Conservation (phyloP, 1,140 invertebrate species). For the Drosophila aff. region DNA sequence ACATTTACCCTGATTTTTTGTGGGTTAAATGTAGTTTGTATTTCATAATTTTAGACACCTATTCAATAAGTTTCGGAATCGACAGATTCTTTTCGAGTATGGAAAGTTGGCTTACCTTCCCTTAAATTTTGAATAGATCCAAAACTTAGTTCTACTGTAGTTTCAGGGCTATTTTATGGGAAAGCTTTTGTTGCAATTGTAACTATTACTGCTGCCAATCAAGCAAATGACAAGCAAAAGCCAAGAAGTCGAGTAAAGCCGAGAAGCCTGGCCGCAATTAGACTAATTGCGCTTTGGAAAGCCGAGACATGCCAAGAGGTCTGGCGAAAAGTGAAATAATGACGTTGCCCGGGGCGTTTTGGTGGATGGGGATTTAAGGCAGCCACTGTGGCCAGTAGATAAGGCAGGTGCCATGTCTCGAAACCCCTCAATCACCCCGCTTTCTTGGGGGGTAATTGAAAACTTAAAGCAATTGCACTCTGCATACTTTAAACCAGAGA, state of each 20-base stretch:
- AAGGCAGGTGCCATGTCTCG: conserved; percentile 30
- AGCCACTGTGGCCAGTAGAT: conserved; percentile 23
- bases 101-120: not conserved
- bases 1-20: too few relatives aligned
- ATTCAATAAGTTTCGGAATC: not conserved
- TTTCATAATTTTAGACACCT: not conserved
- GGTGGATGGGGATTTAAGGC: conserved; percentile 1
- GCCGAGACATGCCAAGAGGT: conserved; percentile 22
- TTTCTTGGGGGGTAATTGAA: conserved; percentile 17
- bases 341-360: conserved; percentile 4
- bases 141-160: not conserved
- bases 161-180: not conserved
- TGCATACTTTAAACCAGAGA: conserved; percentile 18
- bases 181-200: conserved; percentile 13
- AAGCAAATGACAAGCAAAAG: conserved; percentile 28
- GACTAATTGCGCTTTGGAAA: conserved; percentile 55
- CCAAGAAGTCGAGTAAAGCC: conserved; percentile 18
- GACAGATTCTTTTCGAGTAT: too few relatives aligned
- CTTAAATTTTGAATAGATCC: not conserved
- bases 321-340: conserved; percentile 24
- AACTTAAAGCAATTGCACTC: conserved; percentile 29
- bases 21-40: not conserved
- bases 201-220: conserved; percentile 41
- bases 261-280: conserved; percentile 54
- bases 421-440: not conserved